Conservation (phyloP, 2,797 vertebrate species). For the Sebastes oblongus region DNA sequence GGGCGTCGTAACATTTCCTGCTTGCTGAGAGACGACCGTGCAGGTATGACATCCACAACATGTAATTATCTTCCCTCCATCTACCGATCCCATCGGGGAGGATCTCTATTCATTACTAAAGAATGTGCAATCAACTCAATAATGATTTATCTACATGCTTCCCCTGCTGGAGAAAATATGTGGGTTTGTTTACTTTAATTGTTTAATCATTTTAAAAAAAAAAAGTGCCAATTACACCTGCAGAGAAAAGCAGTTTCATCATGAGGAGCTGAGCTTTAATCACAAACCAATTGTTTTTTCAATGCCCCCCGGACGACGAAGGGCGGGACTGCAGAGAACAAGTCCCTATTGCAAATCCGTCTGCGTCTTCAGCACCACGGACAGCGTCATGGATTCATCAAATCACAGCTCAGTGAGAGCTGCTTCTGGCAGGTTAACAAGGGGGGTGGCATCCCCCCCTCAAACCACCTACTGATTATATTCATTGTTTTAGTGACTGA, state of each 20-base stretch:
- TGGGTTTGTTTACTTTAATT: conserved; percentile 48
- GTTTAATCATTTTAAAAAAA: conserved; percentile 26
- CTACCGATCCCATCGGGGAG: not conserved
- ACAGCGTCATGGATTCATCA: not conserved
- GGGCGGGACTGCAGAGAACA: not conserved
- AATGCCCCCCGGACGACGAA: not conserved
- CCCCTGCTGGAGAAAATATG: not conserved
- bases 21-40: not conserved
- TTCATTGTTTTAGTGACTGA: not conserved
- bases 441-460: not conserved
- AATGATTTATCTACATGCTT: not conserved
- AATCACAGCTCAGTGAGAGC: too few species aligned
- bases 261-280: conserved; percentile 8
- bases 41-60: not conserved
- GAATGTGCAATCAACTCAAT: conserved; percentile 51
- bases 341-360: not conserved
- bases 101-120: conserved; percentile 26
- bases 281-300: conserved; percentile 8
- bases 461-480: not conserved
- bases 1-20: rapidly evolving
- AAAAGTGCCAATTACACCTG: conserved; percentile 33
- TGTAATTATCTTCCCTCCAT: conserved; percentile 15
- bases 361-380: not conserved
- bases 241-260: not conserved
- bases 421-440: too few species aligned